These are phyloP conservation scores for Mizuhopecten yessoensis DNA, from an alignment of 1,140 invertebrate genomes.

Conservation along the genomic window DNA sequence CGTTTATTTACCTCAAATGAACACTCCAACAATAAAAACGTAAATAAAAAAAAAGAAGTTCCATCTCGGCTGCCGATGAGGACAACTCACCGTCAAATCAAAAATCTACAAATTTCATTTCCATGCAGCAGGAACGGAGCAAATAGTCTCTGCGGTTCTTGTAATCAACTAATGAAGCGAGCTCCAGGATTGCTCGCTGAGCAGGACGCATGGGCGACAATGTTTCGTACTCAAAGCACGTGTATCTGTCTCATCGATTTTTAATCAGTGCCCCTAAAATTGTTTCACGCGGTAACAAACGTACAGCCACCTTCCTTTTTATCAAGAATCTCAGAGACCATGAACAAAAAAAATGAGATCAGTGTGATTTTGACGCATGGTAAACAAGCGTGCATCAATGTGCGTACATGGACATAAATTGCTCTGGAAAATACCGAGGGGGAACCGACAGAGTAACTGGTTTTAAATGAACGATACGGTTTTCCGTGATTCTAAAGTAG, in stretches of 20 bases:
- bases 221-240: background rate
- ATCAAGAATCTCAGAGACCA: background rate
- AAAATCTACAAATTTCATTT: conserved; percentile 4
- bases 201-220: background rate
- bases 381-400: background rate
- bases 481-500: too few species aligned
- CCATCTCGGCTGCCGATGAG: background rate
- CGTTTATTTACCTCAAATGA: too few species aligned
- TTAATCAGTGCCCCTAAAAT: background rate
- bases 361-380: background rate
- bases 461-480: too few species aligned
- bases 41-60: too few species aligned
- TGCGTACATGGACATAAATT: too few species aligned
- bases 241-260: background rate
- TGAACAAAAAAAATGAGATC: background rate
- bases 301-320: background rate
- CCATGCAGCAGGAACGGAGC: background rate
- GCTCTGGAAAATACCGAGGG: too few species aligned
- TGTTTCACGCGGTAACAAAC: background rate
- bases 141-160: background rate
- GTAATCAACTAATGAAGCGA: conserved; percentile 38
- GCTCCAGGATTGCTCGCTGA: background rate
- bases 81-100: background rate
- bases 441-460: too few species aligned
- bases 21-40: too few species aligned